phyloP scores from a whole-genome alignment of 64 coral and sea anemone genomes.

The Montipora sp. region DNA sequence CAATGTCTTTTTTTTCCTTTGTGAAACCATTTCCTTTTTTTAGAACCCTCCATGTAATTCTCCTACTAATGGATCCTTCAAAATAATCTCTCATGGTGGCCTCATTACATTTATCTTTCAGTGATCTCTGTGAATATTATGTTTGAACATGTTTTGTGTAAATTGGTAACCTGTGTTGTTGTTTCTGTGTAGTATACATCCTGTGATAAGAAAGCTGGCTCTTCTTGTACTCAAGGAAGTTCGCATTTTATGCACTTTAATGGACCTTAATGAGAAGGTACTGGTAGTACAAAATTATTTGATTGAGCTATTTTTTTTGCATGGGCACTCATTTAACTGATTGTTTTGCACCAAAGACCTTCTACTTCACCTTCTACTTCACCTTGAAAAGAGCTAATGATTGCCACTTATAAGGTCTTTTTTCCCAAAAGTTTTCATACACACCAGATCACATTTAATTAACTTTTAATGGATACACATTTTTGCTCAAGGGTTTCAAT shows the following conservation, averaged over 20 bases:
- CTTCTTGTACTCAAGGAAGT: conserved; percentile 91
- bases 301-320: no score
- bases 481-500: no score
- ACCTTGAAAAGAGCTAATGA: no score
- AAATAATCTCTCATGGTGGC: no score
- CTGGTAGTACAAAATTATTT: neutral
- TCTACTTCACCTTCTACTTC: no score
- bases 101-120: neutral
- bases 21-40: neutral
- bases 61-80: no score
- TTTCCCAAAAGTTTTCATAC: no score
- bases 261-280: conserved; percentile 76
- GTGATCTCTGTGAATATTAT: no score
- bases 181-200: conserved; percentile 63
- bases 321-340: neutral
- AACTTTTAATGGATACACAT: no score
- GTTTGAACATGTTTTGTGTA: neutral
- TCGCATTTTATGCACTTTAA: conserved; percentile 56
- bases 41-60: neutral
- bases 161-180: neutral
- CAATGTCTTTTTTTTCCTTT: neutral
- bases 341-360: no score
- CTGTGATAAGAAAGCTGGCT: conserved; percentile 82
- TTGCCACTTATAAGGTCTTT: no score
- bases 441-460: no score